Evolutionary conservation across 2,113 vertebrate genomes (phyloP).

Genomic region (Anoplopoma fimbria): DNA sequence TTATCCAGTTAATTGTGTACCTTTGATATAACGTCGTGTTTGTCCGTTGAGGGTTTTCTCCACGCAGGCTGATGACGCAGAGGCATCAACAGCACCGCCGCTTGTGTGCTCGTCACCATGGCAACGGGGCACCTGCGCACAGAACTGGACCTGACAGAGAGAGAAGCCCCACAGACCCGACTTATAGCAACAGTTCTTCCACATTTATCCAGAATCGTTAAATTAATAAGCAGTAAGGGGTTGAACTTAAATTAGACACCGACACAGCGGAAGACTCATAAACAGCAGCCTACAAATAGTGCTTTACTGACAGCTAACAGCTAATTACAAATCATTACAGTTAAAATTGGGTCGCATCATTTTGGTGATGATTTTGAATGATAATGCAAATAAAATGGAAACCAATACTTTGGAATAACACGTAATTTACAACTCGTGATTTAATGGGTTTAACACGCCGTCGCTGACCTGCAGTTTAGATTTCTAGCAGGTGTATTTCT

Average conservation of each 20-base stretch:
- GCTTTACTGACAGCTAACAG: too few relatives aligned
- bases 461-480: background rate
- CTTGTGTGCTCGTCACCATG: conserved; percentile 69
- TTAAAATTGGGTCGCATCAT: background rate
- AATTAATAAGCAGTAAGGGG: background rate
- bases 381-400: background rate
- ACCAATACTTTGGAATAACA: background rate
- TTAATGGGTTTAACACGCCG: background rate
- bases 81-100: conserved; percentile 24
- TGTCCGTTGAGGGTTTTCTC: conserved; percentile 20
- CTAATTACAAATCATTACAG: too few relatives aligned
- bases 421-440: background rate
- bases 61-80: conserved; percentile 71
- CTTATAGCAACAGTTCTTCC: too few relatives aligned
- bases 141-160: conserved; percentile 28
- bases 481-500: conserved; percentile 37
- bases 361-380: background rate
- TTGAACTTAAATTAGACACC: background rate
- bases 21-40: conserved; percentile 31
- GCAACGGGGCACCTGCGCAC: conserved; percentile 63
- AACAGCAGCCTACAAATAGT: background rate
- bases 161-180: background rate
- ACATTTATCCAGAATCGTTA: background rate
- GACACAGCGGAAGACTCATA: background rate
- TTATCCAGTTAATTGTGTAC: background rate